phyloP scores from a whole-genome alignment of 2,888 invertebrate genomes.

The Tiliacea citrago region DNA sequence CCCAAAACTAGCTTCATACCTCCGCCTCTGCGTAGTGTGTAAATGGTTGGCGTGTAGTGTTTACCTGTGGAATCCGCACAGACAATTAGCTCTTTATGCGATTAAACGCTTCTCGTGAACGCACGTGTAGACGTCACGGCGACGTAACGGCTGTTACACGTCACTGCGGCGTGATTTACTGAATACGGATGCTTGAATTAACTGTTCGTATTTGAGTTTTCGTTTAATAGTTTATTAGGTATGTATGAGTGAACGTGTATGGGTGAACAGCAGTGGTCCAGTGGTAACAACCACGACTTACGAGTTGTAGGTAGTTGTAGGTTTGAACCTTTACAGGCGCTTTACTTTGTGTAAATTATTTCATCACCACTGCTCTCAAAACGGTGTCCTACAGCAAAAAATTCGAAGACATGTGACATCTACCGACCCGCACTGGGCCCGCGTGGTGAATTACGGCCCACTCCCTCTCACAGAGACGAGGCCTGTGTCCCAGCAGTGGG shows the following conservation, averaged over 20 bases:
- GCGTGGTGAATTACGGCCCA: too few relatives aligned
- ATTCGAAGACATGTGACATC: too few relatives aligned
- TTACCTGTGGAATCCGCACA: conserved; percentile 89
- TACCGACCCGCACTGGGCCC: too few relatives aligned
- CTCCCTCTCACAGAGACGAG: too few relatives aligned
- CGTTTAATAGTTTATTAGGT: conserved; percentile 45
- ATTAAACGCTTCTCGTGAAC: conserved; percentile 83
- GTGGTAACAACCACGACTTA: too few relatives aligned
- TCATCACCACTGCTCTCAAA: too few relatives aligned
- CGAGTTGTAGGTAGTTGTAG: too few relatives aligned
- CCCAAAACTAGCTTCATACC: conserved; percentile 54
- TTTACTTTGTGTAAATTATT: too few relatives aligned
- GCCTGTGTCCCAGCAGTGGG: too few relatives aligned
- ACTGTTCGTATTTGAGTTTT: conserved; percentile 55
- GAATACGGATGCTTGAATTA: conserved; percentile 59
- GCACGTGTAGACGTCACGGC: conserved; percentile 80
- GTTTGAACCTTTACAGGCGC: too few relatives aligned
- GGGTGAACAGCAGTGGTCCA: too few relatives aligned
- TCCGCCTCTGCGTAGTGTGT: conserved; percentile 74
- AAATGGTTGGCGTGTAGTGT: conserved; percentile 83
- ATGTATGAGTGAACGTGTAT: conserved; percentile 18
- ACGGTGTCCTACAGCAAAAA: too few relatives aligned
- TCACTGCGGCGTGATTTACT: conserved; percentile 63
- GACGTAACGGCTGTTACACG: conserved; percentile 67
- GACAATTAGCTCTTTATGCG: conserved; percentile 90